A percentile compares a stretch with the other conserved stretches of the same genome.
Evolutionary conservation across 2,888 invertebrate genomes (phyloP).

Genomic region (Cephus runcator): DNA sequence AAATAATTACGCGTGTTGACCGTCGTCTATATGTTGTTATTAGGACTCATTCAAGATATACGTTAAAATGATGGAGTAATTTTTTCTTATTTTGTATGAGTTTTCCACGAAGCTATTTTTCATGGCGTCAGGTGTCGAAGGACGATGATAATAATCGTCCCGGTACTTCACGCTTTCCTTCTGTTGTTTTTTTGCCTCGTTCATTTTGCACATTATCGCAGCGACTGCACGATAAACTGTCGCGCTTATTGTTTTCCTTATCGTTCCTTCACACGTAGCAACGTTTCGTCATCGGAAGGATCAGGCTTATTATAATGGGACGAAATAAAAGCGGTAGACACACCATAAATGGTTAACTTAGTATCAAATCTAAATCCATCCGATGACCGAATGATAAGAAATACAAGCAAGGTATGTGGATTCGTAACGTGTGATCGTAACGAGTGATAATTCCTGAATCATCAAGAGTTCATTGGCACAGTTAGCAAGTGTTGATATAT

Average conservation of each 20-base stretch:
- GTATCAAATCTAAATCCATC: neutral
- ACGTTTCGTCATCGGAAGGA: neutral
- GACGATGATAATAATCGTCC: neutral
- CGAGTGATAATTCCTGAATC: neutral
- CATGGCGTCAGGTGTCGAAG: neutral
- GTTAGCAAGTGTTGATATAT: neutral
- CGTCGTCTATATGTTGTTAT: neutral
- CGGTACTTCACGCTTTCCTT: neutral
- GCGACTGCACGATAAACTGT: conserved; percentile 1
- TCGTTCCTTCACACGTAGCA: neutral
- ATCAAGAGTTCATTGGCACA: neutral
- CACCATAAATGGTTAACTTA: neutral
- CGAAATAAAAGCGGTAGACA: neutral
- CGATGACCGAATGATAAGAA: neutral
- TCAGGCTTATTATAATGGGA: neutral
- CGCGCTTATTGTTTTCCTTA: neutral
- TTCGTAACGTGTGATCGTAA: neutral
- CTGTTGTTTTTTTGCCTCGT: conserved; percentile 13
- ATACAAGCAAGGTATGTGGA: neutral
- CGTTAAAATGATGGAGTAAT: neutral
- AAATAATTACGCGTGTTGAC: no score
- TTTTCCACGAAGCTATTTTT: neutral
- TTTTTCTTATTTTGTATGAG: neutral
- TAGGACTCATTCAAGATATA: neutral
- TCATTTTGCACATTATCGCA: conserved; percentile 17